These are phyloP conservation scores for Notospermus geniculatus DNA, from an alignment of 1,140 invertebrate genomes.

Conservation along the genomic window DNA sequence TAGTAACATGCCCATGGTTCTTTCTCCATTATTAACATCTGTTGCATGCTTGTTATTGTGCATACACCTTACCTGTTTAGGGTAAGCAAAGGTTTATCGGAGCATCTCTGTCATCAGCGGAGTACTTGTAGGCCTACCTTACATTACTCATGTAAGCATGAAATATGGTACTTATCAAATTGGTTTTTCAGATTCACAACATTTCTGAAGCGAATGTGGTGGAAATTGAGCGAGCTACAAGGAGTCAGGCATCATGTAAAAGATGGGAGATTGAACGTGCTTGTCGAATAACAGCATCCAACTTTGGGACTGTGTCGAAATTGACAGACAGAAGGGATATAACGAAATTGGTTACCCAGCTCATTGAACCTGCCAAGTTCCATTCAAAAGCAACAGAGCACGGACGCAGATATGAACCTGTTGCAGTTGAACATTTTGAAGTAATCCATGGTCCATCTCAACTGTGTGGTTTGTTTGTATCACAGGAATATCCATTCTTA, in stretches of 20 bases:
- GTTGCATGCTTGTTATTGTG: too few relatives aligned
- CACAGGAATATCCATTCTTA: not conserved
- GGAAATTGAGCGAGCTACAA: not conserved
- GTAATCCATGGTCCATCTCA: not conserved
- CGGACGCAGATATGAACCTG: slow-evolving; percentile 2
- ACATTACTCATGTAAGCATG: too few relatives aligned
- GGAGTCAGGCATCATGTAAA: not conserved
- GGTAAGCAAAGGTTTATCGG: slow-evolving; percentile 11
- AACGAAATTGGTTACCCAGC: not conserved
- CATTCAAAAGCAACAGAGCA: not conserved
- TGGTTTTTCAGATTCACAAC: not conserved
- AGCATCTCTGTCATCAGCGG: too few relatives aligned
- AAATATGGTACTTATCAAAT: too few relatives aligned
- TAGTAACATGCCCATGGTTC: too few relatives aligned
- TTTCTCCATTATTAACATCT: too few relatives aligned
- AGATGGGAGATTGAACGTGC: not conserved
- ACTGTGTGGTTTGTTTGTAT: too few relatives aligned
- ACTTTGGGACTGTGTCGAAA: not conserved
- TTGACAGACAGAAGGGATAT: not conserved
- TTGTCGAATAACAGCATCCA: not conserved
- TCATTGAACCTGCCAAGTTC: not conserved
- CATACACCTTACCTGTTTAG: slow-evolving; percentile 9
- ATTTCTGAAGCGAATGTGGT: not conserved
- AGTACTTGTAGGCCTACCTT: too few relatives aligned
- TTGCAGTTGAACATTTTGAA: not conserved